Base-by-base conservation (phyloP, 2,797 vertebrate species). In the Gymnothorax reevesii region DNA sequence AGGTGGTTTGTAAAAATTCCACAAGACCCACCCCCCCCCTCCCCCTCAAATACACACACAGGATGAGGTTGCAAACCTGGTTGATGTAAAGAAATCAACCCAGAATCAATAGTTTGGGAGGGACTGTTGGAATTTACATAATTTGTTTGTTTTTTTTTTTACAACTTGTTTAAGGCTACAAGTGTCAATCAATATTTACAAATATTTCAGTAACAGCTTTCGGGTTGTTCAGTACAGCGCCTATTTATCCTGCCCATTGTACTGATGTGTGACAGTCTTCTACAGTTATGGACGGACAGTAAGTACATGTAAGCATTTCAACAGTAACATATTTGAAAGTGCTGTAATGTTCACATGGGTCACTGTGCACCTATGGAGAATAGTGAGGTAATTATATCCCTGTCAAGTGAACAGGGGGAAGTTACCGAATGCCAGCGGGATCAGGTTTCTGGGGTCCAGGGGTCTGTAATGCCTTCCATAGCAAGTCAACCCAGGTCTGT, bases 391-490 rank as follows among this genome's bases (percentile, higher is more conserved):
- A 42, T 42, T 42, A 42, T 2, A 42, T 42, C 33, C 33, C 33
- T 57, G 42, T 84, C 27, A 15, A 15, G 15, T 60, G 52, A 60
- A 54, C 57, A 52, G 55, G 20, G 52, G 25, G 57, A 42, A 13
- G 55, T 90, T 89, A 96, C 95, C 90, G 85, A 52, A 84, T 9
- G 79, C 60, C 85, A 69, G 73, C 85, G 2, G 87, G 89, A 66
- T 87, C 82, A 0, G 83, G 57, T 0, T 83, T 25, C 4, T 79
- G 42, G 0, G 90, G 90, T 4, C 82, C 85, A 6, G 90, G 91
- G 42, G 95, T 91, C 33, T 93, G 87, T 93, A 96, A 95, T 84
- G 96, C 94, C 71, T 94, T 92, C 92, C 95, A 96, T 1, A 96
- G 90, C 83, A 92, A 87, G 73, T 84, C 77, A 3, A 97, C 90